Base-by-base conservation (phyloP, 1,140 invertebrate species). In the Streblospio benedicti region DNA sequence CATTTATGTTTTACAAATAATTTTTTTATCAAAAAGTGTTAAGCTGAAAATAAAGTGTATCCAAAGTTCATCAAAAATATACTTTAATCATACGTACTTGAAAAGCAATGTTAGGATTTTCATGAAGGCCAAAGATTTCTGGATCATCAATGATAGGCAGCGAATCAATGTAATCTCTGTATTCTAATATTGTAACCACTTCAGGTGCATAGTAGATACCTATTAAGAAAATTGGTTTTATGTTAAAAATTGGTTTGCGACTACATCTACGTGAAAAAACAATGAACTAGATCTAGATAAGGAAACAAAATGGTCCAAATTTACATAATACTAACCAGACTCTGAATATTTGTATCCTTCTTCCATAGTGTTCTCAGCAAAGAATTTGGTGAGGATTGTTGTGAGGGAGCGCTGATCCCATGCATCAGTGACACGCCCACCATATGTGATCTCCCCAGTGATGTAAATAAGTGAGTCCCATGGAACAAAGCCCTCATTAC, bases 71-170 rank as follows among this genome's bases (percentile, higher is more conserved):
- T n/a, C n/a, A n/a, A n/a, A n/a, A n/a, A n/a, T n/a, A n/a, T n/a
- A n/a, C n/a, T n/a, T n/a, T n/a, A n/a, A n/a, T 25, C 50, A 1
- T 20, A 18, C 68, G 74, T 75, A 88, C 88, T 80, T 92, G 89
- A 79, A 85, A 92, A 1, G 86, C 85, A 62, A 91, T 88, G 73
- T 91, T 91, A 5, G 90, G 90, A 76, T 92, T 92, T 65, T 90
- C 86, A 70, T 93, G 89, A 88, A 93, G 89, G 59, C 90, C 89
- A 79, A 93, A 93, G 63, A 93, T 87, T 76, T 91, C 90, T 0
- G 90, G 89, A 68, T 88, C 83, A 71, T 93, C 90, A 52, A 88
- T 84, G 3, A 86, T 80, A 0, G 90, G 89, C 35, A 92, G 82
- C 0, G 77, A 75, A 38, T 89, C 86, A 6, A 90, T 84, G 73